These are phyloP conservation scores for Yasuhikotakia modesta DNA, from an alignment of 2,797 vertebrate genomes.

Conservation along the genomic window DNA sequence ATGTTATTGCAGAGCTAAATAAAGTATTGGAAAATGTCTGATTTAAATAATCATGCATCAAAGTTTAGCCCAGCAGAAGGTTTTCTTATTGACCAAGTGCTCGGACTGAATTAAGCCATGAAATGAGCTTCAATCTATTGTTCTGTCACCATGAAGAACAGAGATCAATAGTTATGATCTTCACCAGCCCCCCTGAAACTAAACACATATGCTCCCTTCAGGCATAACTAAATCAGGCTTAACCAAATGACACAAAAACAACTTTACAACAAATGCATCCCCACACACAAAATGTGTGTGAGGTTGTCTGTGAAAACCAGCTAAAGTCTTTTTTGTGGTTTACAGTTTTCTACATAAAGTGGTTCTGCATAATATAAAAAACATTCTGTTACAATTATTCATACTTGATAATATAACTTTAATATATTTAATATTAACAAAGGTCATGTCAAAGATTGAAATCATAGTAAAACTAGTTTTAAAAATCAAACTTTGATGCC, in stretches of 20 bases:
- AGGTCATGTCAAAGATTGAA: no score
- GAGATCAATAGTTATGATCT: constrained; percentile 59
- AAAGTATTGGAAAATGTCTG: neutral
- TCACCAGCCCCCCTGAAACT: constrained; percentile 39
- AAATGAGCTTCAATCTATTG: constrained; percentile 60
- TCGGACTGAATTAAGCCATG: constrained; percentile 58
- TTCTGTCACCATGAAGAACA: constrained; percentile 53
- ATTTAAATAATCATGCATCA: constrained; percentile 51
- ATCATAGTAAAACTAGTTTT: no score
- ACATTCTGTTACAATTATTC: no score
- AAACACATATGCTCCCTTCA: constrained; percentile 25
- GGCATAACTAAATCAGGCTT: constrained; percentile 16
- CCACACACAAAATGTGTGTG: neutral
- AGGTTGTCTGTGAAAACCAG: no score
- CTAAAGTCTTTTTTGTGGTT: no score
- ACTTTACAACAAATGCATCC: constrained; percentile 13
- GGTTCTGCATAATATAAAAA: no score
- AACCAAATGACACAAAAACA: constrained; percentile 11
- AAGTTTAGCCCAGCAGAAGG: constrained; percentile 47
- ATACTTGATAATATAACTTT: no score
- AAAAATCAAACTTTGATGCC: no score
- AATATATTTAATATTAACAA: no score
- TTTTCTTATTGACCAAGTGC: constrained; percentile 57
- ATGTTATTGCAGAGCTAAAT: neutral
- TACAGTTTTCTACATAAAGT: no score